phyloP scores from a whole-genome alignment of 2,113 vertebrate genomes.

The Plotosus lineatus region DNA sequence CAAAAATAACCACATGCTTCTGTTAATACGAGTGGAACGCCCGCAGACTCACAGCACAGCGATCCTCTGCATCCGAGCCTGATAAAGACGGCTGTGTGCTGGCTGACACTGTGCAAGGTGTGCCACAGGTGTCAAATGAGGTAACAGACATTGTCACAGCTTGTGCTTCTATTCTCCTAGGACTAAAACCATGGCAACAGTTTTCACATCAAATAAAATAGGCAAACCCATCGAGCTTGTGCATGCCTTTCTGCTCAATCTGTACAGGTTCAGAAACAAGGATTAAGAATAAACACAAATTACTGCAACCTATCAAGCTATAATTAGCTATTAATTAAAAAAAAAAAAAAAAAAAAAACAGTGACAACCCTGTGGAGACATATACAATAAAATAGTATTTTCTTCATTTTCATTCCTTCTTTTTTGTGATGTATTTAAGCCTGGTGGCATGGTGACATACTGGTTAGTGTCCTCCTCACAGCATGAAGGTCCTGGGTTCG shows the following conservation, averaged over 20 bases:
- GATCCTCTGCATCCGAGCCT: conserved; percentile 59
- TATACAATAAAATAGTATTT: no score
- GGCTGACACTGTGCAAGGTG: conserved; percentile 50
- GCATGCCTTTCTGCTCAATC: conserved; percentile 37
- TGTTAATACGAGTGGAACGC: conserved; percentile 58
- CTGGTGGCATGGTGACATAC: no score
- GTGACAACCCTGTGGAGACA: no score
- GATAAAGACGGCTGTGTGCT: conserved; percentile 57
- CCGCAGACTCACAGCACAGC: conserved; percentile 35
- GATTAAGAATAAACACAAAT: conserved; percentile 6
- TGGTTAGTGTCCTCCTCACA: no score
- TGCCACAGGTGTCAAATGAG: conserved; percentile 70
- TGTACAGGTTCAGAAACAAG: conserved; percentile 38
- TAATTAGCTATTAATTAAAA: background rate
- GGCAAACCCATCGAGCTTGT: conserved; percentile 41
- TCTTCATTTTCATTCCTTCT: no score
- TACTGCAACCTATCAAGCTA: background rate
- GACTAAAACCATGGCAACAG: conserved; percentile 75
- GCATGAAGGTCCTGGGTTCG: no score
- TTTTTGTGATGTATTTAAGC: no score
- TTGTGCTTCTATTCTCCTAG: conserved; percentile 65
- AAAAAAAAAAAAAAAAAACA: background rate
- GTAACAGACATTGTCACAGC: conserved; percentile 67
- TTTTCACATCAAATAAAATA: conserved; percentile 58
- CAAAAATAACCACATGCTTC: conserved; percentile 50